Conservation (phyloP, 1,140 invertebrate genomes). For the Cryptotermes secundus region DNA sequence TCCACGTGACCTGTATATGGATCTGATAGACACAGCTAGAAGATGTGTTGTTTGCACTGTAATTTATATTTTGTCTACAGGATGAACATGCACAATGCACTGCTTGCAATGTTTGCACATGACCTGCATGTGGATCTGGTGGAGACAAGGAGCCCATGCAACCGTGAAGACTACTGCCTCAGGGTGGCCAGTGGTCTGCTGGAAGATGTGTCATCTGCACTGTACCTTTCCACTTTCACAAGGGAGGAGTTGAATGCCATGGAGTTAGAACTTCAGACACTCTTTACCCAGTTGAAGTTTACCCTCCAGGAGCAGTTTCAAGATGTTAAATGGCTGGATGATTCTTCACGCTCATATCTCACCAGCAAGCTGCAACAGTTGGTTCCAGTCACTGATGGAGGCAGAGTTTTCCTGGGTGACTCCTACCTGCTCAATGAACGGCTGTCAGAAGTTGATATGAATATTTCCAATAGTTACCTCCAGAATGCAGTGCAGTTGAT, state of each 20-base stretch:
- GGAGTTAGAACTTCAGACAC: neutral
- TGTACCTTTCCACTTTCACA: slow-evolving; percentile 43
- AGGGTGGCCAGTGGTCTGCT: slow-evolving; percentile 38
- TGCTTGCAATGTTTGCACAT: slow-evolving; percentile 42
- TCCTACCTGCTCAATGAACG: neutral
- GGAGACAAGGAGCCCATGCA: slow-evolving; percentile 33
- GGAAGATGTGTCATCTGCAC: slow-evolving; percentile 40
- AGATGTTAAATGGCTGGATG: slow-evolving; percentile 14
- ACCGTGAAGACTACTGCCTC: slow-evolving; percentile 41
- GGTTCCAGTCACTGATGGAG: neutral
- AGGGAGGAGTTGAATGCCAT: slow-evolving; percentile 35
- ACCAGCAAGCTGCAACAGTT: neutral
- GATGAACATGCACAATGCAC: slow-evolving; percentile 39
- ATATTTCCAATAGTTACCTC: neutral
- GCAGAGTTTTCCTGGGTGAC: neutral
- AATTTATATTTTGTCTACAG: neutral
- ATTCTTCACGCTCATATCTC: neutral
- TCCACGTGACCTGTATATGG: slow-evolving; percentile 40
- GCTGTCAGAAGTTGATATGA: neutral
- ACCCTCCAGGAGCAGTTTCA: neutral
- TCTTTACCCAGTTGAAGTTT: neutral
- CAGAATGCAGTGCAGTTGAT: neutral
- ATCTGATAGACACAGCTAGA: slow-evolving; percentile 38
- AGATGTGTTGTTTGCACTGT: no score
- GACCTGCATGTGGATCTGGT: slow-evolving; percentile 42